phyloP scores from a whole-genome alignment of 2,888 invertebrate genomes.

The Kuschelorhynchus macadamiae region DNA sequence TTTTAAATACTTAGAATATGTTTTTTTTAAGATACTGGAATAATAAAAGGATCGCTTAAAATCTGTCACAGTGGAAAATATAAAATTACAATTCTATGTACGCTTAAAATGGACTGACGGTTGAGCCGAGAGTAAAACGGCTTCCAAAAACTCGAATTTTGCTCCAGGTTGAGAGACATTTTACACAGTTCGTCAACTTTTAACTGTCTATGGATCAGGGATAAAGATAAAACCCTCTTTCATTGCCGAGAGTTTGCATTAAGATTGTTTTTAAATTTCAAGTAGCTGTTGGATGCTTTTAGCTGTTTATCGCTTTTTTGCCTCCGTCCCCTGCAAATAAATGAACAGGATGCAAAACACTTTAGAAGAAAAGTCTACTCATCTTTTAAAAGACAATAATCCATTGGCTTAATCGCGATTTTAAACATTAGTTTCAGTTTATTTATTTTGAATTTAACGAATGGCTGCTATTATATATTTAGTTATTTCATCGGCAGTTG shows the following conservation, averaged over 20 bases:
- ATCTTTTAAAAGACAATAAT: too few species aligned
- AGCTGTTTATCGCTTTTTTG: background rate
- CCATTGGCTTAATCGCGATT: too few species aligned
- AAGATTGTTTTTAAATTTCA: conserved; percentile 34
- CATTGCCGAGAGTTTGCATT: conserved; percentile 5
- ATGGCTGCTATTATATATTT: too few species aligned
- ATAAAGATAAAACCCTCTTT: conserved; percentile 25
- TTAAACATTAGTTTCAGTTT: too few species aligned
- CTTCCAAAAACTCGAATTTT: conserved; percentile 18
- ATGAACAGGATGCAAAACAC: too few species aligned
- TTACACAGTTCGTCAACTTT: conserved; percentile 43
- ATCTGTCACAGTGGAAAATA: background rate
- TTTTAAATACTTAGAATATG: too few species aligned
- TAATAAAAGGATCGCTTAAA: background rate
- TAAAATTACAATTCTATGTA: conserved; percentile 10
- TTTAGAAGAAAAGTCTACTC: too few species aligned
- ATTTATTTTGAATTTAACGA: too few species aligned
- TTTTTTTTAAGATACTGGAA: too few species aligned
- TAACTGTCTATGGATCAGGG: conserved; percentile 27
- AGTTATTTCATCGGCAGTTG: too few species aligned
- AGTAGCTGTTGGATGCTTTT: conserved; percentile 18
- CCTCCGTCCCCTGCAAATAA: too few species aligned
- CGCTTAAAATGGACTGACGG: conserved; percentile 14
- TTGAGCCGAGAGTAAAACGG: conserved; percentile 13
- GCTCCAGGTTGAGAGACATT: conserved; percentile 27